These are phyloP conservation scores for Psophia crepitans DNA, from an alignment of 2,113 vertebrate species.

Conservation along the genomic window DNA sequence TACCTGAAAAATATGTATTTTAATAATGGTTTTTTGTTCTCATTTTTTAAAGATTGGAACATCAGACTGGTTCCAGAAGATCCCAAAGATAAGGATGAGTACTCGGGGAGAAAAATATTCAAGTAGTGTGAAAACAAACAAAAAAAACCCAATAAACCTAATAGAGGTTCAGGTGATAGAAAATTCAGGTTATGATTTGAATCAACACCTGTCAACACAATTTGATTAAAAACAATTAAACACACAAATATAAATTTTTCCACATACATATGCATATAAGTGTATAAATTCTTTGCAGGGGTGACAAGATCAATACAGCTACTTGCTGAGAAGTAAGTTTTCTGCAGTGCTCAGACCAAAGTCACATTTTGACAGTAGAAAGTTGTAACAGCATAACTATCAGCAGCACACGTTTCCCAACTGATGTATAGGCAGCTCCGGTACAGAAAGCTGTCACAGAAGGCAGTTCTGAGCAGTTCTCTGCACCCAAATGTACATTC, in stretches of 20 bases:
- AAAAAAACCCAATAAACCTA: background rate
- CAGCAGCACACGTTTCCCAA: background rate
- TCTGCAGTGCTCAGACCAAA: background rate
- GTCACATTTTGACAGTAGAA: background rate
- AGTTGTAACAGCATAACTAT: background rate
- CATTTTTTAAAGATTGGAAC: background rate
- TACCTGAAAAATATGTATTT: background rate
- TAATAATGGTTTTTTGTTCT: background rate
- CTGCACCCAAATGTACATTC: background rate
- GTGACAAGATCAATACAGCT: background rate
- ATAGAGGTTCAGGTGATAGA: background rate
- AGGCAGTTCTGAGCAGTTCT: background rate
- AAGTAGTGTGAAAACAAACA: background rate
- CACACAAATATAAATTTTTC: background rate
- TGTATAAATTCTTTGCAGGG: background rate
- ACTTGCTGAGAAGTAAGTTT: background rate
- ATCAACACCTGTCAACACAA: background rate
- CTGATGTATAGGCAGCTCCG: background rate
- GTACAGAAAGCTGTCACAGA: slow-evolving; percentile 1
- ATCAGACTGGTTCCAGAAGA: background rate
- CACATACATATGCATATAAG: background rate
- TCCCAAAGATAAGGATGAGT: background rate
- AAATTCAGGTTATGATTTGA: background rate
- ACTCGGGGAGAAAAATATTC: background rate
- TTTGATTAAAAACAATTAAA: background rate